Evolutionary conservation across 2,888 invertebrate species (phyloP).

Genomic region (Meta bourneti): DNA sequence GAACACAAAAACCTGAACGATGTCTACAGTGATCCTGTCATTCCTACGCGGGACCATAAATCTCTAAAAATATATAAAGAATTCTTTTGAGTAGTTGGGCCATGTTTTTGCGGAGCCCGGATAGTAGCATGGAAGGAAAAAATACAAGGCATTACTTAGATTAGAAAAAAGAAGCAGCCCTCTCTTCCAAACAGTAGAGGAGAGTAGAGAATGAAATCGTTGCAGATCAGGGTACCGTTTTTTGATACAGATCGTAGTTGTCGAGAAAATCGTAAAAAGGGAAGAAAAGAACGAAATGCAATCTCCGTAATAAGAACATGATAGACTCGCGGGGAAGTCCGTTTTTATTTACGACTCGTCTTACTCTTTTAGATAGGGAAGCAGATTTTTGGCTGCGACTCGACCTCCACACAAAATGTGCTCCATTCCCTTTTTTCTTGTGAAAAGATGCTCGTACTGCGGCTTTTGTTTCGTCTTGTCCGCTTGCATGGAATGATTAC

Average conservation of each 20-base stretch:
- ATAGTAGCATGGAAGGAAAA: conserved; percentile 10
- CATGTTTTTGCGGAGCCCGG: conserved; percentile 34
- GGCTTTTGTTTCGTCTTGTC: conserved; percentile 5
- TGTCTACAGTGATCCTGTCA: conserved; percentile 65
- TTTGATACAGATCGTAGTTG: conserved; percentile 52
- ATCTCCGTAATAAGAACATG: conserved; percentile 63
- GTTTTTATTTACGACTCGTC: conserved; percentile 58
- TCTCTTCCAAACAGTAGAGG: conserved; percentile 10
- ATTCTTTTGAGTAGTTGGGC: conserved; percentile 61
- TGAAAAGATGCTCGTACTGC: conserved; percentile 32
- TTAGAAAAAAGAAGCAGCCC: conserved; percentile 58
- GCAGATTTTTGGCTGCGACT: conserved; percentile 26
- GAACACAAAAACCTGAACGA: conserved; percentile 35
- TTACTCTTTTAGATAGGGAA: conserved; percentile 2
- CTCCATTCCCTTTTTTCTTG: conserved; percentile 10
- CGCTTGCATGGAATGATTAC: neutral
- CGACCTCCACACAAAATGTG: neutral
- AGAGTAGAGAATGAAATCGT: conserved; percentile 55
- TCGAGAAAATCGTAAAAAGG: conserved; percentile 46
- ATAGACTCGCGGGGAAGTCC: conserved; percentile 45
- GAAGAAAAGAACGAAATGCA: conserved; percentile 32
- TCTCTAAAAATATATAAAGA: conserved; percentile 57
- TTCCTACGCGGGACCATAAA: conserved; percentile 49
- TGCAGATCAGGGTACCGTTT: conserved; percentile 31
- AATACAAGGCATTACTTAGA: conserved; percentile 57